Percentiles rank a stretch among this genome's conserved stretches.
These are phyloP conservation scores for Torymus texanus DNA, from an alignment of 2,888 invertebrate species.

Conservation along the genomic window DNA sequence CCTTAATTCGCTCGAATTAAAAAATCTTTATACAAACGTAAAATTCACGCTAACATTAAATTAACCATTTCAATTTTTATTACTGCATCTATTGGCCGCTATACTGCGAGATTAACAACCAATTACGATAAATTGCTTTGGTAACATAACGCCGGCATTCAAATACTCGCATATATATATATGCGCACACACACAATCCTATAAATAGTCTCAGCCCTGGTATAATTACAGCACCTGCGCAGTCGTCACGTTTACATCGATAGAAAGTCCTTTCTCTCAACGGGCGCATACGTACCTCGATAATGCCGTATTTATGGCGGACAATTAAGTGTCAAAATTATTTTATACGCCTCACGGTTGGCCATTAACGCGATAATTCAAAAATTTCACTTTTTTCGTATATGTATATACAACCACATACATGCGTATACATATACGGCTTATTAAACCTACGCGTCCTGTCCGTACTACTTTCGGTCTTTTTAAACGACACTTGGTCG, in stretches of 20 bases:
- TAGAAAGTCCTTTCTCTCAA: conserved; percentile 53
- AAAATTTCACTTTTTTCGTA: conserved; percentile 52
- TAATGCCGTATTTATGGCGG: conserved; percentile 33
- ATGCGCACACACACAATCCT: neutral
- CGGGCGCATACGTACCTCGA: neutral
- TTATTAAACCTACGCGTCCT: conserved; percentile 32
- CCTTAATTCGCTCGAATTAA: neutral
- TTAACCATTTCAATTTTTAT: no score
- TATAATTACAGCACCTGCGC: conserved; percentile 35
- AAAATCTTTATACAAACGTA: no score
- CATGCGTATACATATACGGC: no score
- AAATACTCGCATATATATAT: no score
- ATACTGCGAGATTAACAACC: no score
- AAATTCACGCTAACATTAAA: no score
- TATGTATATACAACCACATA: neutral
- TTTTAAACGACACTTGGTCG: neutral
- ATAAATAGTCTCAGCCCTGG: conserved; percentile 4
- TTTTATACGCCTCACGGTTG: conserved; percentile 13
- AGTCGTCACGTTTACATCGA: conserved; percentile 4
- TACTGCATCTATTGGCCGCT: no score
- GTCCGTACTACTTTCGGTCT: conserved; percentile 49
- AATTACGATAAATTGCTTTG: no score
- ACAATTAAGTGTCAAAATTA: conserved; percentile 55
- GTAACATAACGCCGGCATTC: no score
- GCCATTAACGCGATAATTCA: conserved; percentile 34